Conservation (phyloP, 2,888 invertebrate species). For the Serripes groenlandicus region DNA sequence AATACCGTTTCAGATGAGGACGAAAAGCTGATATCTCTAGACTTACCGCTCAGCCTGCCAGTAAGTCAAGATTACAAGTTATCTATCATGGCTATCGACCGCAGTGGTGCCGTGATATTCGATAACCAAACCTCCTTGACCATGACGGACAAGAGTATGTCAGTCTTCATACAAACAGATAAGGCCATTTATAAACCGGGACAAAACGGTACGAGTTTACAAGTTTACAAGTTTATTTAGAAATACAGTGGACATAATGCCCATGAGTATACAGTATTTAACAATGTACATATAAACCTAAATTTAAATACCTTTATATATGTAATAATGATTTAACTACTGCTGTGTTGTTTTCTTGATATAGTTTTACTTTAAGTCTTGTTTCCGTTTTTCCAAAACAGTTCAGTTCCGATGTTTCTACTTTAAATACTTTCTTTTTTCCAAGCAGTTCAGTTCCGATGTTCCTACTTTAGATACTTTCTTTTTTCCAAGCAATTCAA, state of each 20-base stretch:
- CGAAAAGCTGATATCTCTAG: not conserved
- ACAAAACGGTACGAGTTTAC: constrained; percentile 51
- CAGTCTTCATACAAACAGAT: constrained; percentile 63
- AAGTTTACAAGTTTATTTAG: too few relatives aligned
- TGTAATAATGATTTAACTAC: too few relatives aligned
- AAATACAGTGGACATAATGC: too few relatives aligned
- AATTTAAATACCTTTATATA: too few relatives aligned
- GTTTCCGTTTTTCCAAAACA: too few relatives aligned
- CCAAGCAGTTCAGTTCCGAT: constrained; percentile 92
- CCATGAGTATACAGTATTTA: too few relatives aligned
- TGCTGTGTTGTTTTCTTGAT: too few relatives aligned
- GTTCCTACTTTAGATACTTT: too few relatives aligned
- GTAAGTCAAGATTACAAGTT: not conserved
- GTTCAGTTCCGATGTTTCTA: too few relatives aligned
- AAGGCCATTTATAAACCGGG: constrained; percentile 64
- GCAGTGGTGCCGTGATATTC: constrained; percentile 7
- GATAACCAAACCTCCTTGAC: constrained; percentile 26
- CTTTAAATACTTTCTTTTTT: too few relatives aligned
- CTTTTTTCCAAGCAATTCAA: constrained; percentile 90
- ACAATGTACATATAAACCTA: too few relatives aligned
- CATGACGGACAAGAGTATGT: constrained; percentile 47
- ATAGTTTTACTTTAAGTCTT: too few relatives aligned
- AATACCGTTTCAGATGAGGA: not conserved
- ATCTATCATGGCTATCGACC: not conserved
- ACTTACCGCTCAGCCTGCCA: not conserved